Evolutionary conservation across 2,113 vertebrate species (phyloP).

Genomic region (Platichthys stellatus): DNA sequence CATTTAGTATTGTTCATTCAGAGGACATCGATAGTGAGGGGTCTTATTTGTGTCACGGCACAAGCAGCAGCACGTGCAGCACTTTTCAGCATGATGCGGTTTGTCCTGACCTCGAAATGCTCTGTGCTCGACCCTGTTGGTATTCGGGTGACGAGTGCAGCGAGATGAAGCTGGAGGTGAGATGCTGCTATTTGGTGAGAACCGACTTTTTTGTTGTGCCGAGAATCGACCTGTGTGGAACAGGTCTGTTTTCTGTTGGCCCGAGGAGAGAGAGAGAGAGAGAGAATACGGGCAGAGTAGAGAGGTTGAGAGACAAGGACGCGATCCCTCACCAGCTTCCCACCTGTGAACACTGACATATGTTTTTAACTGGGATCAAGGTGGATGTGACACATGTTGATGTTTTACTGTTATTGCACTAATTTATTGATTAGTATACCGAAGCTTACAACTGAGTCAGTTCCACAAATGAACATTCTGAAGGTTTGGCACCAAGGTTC

Average conservation of each 20-base stretch:
- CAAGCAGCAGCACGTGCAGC: conserved; percentile 3
- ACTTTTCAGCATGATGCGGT: conserved; percentile 1
- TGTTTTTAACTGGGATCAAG: not conserved
- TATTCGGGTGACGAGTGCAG: not conserved
- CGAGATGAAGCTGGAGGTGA: conserved; percentile 9
- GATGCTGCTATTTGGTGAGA: conserved; percentile 41
- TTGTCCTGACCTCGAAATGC: conserved; percentile 43
- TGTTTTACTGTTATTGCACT: not conserved
- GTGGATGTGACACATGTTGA: not conserved
- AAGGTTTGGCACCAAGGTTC: no score
- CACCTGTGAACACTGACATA: conserved; percentile 15
- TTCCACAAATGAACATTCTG: no score
- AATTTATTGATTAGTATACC: not conserved
- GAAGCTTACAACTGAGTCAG: no score
- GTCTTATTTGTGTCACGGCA: conserved; percentile 17
- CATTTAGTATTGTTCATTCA: conserved; percentile 18
- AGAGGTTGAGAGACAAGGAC: not conserved
- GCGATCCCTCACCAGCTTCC: not conserved
- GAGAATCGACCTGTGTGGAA: conserved; percentile 33
- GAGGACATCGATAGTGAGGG: conserved; percentile 18
- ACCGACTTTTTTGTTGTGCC: conserved; percentile 18
- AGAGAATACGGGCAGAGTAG: not conserved
- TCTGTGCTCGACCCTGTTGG: not conserved
- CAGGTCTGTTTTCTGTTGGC: conserved; percentile 2
- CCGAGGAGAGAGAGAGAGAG: not conserved